A percentile compares a stretch with the other conserved stretches of the same genome.
Evolutionary conservation across 2,888 invertebrate species (phyloP).

Genomic region (Clanis bilineata): DNA sequence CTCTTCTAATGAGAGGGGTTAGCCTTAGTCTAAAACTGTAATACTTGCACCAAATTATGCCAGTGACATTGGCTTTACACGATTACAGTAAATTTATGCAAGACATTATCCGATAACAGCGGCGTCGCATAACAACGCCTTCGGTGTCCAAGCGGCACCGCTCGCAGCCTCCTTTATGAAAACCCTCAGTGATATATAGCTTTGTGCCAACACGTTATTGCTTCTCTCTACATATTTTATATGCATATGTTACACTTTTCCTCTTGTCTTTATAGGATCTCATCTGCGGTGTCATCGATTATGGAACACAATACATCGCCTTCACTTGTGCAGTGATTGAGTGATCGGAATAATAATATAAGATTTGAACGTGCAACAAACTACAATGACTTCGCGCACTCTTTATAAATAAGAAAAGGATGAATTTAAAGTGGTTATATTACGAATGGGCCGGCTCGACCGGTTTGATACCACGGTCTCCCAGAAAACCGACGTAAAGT

Average conservation of each 20-base stretch:
- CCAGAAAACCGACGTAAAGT: no score
- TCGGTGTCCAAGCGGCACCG: constrained; percentile 67
- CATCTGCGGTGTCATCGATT: neutral
- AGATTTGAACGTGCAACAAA: no score
- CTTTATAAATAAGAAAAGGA: no score
- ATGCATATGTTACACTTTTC: constrained; percentile 57
- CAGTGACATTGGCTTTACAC: constrained; percentile 69
- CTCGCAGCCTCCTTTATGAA: constrained; percentile 70
- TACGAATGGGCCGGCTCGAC: no score
- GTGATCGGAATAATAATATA: neutral
- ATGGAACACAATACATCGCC: neutral
- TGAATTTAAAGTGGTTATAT: no score
- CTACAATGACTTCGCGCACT: no score
- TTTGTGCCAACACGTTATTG: constrained; percentile 70
- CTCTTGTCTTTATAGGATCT: constrained; percentile 25
- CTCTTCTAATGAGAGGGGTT: no score
- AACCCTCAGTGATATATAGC: constrained; percentile 73
- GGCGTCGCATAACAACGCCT: constrained; percentile 77
- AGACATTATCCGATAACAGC: constrained; percentile 77
- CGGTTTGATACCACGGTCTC: no score
- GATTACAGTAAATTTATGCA: constrained; percentile 79
- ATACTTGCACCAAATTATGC: constrained; percentile 69
- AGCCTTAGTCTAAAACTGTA: no score
- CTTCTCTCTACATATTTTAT: constrained; percentile 57
- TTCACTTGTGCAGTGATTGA: neutral